Evolutionary conservation across 2,113 vertebrate species (phyloP).

Genomic region (Sapajus apella): DNA sequence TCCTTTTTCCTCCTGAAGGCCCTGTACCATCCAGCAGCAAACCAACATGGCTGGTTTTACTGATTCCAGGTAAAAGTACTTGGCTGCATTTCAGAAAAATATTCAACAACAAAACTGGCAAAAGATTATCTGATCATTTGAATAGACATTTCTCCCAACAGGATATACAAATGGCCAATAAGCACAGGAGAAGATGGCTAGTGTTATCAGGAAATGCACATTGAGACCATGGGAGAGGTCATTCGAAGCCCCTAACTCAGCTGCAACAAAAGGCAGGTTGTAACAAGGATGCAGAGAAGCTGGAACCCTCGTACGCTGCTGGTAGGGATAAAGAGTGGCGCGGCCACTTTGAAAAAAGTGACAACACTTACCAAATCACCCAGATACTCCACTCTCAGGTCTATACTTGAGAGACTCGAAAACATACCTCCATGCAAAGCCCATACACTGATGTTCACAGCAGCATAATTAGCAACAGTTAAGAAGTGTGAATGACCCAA

Average conservation of each 20-base stretch:
- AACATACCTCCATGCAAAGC: not conserved
- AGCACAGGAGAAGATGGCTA: not conserved
- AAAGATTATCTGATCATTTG: not conserved
- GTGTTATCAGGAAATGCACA: not conserved
- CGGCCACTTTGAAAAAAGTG: not conserved
- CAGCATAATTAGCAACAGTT: not conserved
- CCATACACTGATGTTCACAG: not conserved
- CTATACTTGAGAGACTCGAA: not conserved
- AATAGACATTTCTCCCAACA: not conserved
- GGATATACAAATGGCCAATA: not conserved
- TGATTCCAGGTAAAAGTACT: not conserved
- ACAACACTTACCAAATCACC: not conserved
- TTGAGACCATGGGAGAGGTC: too few relatives aligned
- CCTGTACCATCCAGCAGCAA: not conserved
- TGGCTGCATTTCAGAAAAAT: not conserved
- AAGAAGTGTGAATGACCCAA: not conserved
- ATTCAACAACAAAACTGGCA: not conserved
- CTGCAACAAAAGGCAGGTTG: not conserved
- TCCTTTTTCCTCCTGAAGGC: not conserved
- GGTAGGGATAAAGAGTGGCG: too few relatives aligned
- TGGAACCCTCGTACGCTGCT: not conserved
- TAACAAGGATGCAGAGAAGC: not conserved
- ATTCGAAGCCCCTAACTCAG: not conserved
- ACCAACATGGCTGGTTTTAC: too few relatives aligned
- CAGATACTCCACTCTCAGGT: not conserved